A percentile compares a stretch with the other conserved stretches of the same genome.
These are phyloP conservation scores for Gerris lacustris DNA, from an alignment of 2,888 invertebrate species.

Conservation along the genomic window DNA sequence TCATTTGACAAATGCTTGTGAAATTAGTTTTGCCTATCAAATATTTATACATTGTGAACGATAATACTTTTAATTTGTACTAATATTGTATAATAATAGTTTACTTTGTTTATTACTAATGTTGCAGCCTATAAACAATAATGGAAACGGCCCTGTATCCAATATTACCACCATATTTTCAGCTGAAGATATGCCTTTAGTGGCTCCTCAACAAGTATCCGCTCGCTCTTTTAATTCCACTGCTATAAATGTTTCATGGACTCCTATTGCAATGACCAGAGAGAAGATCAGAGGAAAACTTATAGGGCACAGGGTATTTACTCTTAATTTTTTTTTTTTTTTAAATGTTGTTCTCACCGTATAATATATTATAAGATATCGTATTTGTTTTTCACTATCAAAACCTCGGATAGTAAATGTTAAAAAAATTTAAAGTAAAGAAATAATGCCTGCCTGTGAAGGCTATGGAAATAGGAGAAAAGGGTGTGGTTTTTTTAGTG, in stretches of 20 bases:
- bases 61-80: too few relatives aligned
- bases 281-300: constrained; percentile 77
- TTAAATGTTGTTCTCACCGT: background rate
- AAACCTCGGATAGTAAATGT: too few relatives aligned
- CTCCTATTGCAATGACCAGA: constrained; percentile 68
- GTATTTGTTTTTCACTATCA: too few relatives aligned
- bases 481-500: too few relatives aligned
- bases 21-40: too few relatives aligned
- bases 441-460: too few relatives aligned
- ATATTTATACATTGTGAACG: too few relatives aligned
- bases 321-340: constrained; percentile 28
- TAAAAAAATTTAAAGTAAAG: too few relatives aligned
- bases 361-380: background rate
- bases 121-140: constrained; percentile 53
- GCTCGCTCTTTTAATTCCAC: constrained; percentile 81
- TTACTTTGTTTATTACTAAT: too few relatives aligned
- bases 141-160: constrained; percentile 73
- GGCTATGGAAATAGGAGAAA: too few relatives aligned
- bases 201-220: constrained; percentile 69
- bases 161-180: constrained; percentile 61
- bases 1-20: too few relatives aligned
- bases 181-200: constrained; percentile 86
- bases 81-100: too few relatives aligned
- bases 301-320: constrained; percentile 68
- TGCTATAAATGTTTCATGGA: constrained; percentile 82